Base-by-base conservation (phyloP, 2,888 invertebrate species). In the Limnephilus marmoratus region DNA sequence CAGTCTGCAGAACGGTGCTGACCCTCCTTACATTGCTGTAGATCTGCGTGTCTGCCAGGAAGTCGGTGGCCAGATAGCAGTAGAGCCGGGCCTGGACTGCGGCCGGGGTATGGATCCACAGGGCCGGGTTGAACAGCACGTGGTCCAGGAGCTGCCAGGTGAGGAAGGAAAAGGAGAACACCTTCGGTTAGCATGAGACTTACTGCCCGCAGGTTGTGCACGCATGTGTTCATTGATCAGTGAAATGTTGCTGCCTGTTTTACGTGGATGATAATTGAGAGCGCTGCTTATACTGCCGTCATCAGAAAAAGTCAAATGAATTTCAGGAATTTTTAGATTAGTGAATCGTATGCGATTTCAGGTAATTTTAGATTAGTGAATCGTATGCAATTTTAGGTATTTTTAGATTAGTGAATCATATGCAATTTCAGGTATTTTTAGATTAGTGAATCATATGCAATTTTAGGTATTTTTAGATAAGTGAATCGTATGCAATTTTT, bases 51-150 rank as follows among this genome's bases (percentile, higher is more conserved):
- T 99, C 99, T 93, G 98, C 98, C 93, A 99, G 97, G 96, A 99
- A 99, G 96, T 99, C 99, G n/a, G 99, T 99, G 85, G 99, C 99
- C 96, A 99, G 96, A 96, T 99, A 99, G 94, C 99, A 98, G 96
- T 99, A 99, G 90, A 99, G 97, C 94, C 98, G 97, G 86, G 98
- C 98, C 95, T 99, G 99, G 13, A 99, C 99, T 94, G 98, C 98
- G 68, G 99, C 98, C 90, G 99, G 98, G 18, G 99, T 99, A 96
- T 99, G 99, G 94, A 99, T 99, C 99, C 99, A 99, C 93, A 99
- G 97, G 53, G 99, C 99, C 13, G 99, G 99, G 97, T 99, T 99
- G 97, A 99, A 99, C 94, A 99, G 97, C 93, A 99, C 98, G 96
- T 99, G 99, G 96, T 99, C 99, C 97, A 99, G 97, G 94, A 99